Evolutionary conservation across 2,797 vertebrate genomes (phyloP), one percentile per base, ranked within the genome.

Genomic region (Sebastolobus alascanus): DNA sequence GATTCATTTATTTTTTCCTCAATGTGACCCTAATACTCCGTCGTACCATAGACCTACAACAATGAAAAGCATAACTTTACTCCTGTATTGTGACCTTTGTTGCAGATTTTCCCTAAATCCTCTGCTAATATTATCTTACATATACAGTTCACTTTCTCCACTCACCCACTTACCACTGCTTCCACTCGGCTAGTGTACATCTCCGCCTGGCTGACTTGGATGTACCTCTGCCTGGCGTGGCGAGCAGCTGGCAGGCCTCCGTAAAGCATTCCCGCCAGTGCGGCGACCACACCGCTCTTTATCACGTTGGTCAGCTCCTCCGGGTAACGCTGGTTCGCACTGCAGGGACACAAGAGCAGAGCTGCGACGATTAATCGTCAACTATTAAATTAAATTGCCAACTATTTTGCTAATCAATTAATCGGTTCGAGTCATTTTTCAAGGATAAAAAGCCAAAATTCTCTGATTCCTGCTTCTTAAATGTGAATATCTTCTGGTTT

Each of bases 171-270:
- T 89, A 99, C 98, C 96, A 98, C 93, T 14, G 97, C 98, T 0
- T 99, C 98, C 84, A 97, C 89, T 1, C 89, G 96, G 90, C 93
- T 96, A 0, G 89, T 92, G 79, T 97, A 99, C 10, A 98, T 46
- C 70, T 98, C 96, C 0, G 95, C 98, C 84, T 97, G 96, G 90
- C 94, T 98, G 63, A 94, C 11, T 46, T 97, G 95, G 88, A 99
- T 96, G 76, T 97, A 99, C 4, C 92, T 85, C 56, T 92, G 89
- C 31, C 94, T 96, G 58, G 96, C 97, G 2, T 96, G 90, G 65
- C 82, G 71, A 54, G 97, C 98, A 3, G 96, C 98, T 0, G 97
- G 98, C 71, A 99, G 55, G 11, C 98, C 98, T 2, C 98, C 98
- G 68, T 98, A 99, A 1, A 95, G 0, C 85, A 96, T 90, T 55